Evolutionary conservation across 2,797 vertebrate species (phyloP), one percentile per base, ranked within the genome.

Genomic region (Urosaurus nigricauda): DNA sequence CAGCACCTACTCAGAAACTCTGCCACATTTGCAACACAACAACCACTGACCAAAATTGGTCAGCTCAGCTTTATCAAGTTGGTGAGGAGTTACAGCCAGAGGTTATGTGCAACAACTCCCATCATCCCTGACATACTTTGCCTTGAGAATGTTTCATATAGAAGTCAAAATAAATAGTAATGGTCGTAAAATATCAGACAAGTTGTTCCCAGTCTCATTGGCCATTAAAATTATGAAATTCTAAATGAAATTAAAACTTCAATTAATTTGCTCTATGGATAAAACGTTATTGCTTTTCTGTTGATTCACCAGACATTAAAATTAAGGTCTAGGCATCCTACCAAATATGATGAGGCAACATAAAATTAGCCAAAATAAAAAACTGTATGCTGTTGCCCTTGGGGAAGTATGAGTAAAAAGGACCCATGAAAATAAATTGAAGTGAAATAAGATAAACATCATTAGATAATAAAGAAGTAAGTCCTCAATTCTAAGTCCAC

Each of bases 251-350:
- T 89, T 90, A n/a, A 90, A 85, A 77, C 26, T 84, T 79, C 60
- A 75, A 71, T 1, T 79, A 70, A 83, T 92, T 85, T 92, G 82
- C 2, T 0, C 65, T 91, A 87, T 47, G 68, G 21, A 83, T 93
- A 92, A 53, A 17, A 24, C 75, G 0, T 93, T 86, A 87, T 75
- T 89, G 6, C 0, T 43, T 73, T 83, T 17, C 53, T 88, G 81
- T 68, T 87, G 1, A 60, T 81, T 2, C 2, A 43, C 2, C 63
- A 35, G 14, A 21, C 83, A 75, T 87, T 75, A 80, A 90, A 92
- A 88, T 85, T 70, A 90, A 88, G 21, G 3, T 87, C 2, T 63
- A 86, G 7, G 29, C 68, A 80, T 21, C 51, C n/a, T 19, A 82
- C 4, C 32, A 89, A n/a, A 1, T 84, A 9, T 84, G 53, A 84